phyloP scores from a whole-genome alignment of 2,888 invertebrate species.

The Dicranocentrus wangi region DNA sequence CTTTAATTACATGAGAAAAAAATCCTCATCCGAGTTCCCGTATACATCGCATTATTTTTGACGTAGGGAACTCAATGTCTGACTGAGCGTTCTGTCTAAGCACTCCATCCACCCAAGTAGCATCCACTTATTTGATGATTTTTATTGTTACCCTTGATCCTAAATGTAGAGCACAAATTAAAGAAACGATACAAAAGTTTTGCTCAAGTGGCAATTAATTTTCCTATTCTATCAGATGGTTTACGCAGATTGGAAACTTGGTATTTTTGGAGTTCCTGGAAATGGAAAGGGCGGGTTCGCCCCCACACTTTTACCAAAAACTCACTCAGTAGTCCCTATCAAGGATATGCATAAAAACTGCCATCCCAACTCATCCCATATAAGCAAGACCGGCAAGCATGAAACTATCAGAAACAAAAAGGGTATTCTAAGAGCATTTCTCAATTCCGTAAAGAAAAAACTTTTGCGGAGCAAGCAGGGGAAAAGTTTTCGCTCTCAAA shows the following conservation, averaged over 20 bases:
- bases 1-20: too few species aligned
- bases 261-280: constrained; percentile 1
- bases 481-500: constrained; percentile 6
- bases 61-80: too few species aligned
- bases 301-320: not conserved
- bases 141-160: constrained; percentile 26
- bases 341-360: too few species aligned
- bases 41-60: too few species aligned
- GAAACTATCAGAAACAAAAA: constrained; percentile 4
- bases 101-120: too few species aligned
- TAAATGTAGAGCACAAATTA: constrained; percentile 34
- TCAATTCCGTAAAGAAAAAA: too few species aligned
- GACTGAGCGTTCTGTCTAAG: too few species aligned
- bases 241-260: not conserved
- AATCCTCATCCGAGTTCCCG: too few species aligned
- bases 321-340: too few species aligned
- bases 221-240: constrained; percentile 24
- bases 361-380: too few species aligned
- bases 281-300: not conserved
- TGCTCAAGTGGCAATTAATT: constrained; percentile 33
- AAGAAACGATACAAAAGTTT: constrained; percentile 35
- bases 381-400: too few species aligned
- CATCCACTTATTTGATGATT: not conserved
- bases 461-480: not conserved
- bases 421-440: not conserved